Evolutionary conservation across 2,797 vertebrate species (phyloP).

Genomic region (Cacajao melanocephalus): DNA sequence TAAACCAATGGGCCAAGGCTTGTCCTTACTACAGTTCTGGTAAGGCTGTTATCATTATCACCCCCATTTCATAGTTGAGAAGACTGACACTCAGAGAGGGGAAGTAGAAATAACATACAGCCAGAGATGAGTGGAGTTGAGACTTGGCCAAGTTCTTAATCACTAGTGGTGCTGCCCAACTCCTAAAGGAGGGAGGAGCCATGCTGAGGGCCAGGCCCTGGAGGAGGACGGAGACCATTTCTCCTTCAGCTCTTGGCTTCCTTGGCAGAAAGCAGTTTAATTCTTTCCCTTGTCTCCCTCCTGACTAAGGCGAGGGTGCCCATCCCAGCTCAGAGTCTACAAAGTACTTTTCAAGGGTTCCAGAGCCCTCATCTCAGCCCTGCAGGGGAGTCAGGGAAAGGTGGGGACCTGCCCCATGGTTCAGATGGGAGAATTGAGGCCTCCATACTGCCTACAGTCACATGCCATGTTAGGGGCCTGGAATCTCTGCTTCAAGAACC

Average conservation of each 20-base stretch:
- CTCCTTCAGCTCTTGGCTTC: neutral
- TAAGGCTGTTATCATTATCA: neutral
- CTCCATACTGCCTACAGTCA: neutral
- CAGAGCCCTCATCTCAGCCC: neutral
- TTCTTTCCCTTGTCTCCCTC: neutral
- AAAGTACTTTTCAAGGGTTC: slow-evolving; percentile 26
- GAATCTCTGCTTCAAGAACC: neutral
- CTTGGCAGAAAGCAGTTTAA: neutral
- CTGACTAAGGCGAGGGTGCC: neutral
- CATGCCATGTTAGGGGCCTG: neutral
- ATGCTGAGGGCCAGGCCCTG: neutral
- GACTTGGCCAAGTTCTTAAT: neutral
- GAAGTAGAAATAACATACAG: neutral
- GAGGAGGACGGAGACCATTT: neutral
- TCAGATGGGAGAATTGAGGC: neutral
- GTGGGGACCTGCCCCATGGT: neutral
- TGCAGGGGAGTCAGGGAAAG: neutral
- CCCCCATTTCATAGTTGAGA: neutral
- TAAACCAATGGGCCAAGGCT: neutral
- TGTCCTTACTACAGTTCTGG: neutral
- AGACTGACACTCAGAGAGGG: neutral
- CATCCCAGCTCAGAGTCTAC: neutral
- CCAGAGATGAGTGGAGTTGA: neutral
- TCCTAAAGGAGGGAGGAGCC: neutral
- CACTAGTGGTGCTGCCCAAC: neutral